Percentiles rank a stretch among this genome's conserved stretches.
phyloP scores from a whole-genome alignment of 2,888 invertebrate genomes.

The Phaonia tiefii region DNA sequence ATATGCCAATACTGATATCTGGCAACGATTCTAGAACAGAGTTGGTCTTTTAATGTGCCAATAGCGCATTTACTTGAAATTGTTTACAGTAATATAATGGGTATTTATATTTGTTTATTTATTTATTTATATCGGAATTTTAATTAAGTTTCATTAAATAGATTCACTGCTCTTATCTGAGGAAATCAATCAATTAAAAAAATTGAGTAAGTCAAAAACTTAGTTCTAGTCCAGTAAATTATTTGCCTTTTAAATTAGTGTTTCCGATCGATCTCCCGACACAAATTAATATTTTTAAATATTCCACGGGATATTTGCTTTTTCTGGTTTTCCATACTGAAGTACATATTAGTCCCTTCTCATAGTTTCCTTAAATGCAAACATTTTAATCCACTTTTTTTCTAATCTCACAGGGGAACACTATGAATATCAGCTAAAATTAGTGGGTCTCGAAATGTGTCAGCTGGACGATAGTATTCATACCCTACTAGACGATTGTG shows the following conservation, averaged over 20 bases:
- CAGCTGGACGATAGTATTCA: constrained; percentile 75
- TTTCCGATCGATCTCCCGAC: no score
- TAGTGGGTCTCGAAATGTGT: constrained; percentile 73
- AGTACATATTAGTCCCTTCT: no score
- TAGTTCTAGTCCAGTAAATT: no score
- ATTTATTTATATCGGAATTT: not conserved
- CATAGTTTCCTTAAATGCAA: no score
- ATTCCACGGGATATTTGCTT: no score
- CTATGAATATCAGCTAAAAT: constrained; percentile 74
- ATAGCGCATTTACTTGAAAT: not conserved
- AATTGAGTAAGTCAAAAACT: constrained; percentile 40
- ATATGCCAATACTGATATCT: no score
- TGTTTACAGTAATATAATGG: constrained; percentile 4
- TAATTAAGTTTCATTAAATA: not conserved
- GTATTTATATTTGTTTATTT: constrained; percentile 10
- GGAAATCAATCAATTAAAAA: constrained; percentile 58
- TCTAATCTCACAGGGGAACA: constrained; percentile 76
- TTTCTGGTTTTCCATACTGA: no score
- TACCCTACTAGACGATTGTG: constrained; percentile 72
- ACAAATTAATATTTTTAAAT: no score
- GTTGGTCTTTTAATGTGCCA: no score
- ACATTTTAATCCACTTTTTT: no score
- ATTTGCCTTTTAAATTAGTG: no score
- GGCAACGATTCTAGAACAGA: no score
- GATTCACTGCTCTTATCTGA: constrained; percentile 52